phyloP scores from a whole-genome alignment of 2,888 invertebrate genomes.

The Piscicola geometra region DNA sequence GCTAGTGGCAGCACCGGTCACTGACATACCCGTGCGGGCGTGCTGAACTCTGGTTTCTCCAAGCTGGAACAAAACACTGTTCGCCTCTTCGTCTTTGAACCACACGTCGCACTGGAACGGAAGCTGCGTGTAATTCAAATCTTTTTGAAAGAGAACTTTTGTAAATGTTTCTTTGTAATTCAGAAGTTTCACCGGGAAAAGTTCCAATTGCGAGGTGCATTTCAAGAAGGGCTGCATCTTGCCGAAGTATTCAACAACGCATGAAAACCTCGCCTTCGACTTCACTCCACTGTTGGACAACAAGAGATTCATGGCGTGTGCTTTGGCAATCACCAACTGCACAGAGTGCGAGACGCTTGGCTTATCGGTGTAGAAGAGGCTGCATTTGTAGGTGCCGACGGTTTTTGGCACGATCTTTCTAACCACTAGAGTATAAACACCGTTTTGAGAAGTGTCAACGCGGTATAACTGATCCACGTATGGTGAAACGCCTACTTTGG shows the following conservation, averaged over 20 bases:
- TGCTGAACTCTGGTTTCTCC: background rate
- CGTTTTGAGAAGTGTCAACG: background rate
- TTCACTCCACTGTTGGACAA: background rate
- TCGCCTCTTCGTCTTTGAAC: background rate
- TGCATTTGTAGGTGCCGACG: slow-evolving; percentile 16
- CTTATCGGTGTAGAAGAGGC: slow-evolving; percentile 8
- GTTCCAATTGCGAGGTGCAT: background rate
- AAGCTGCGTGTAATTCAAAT: background rate
- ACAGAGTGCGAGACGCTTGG: background rate
- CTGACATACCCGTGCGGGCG: no score
- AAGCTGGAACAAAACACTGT: background rate
- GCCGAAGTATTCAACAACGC: slow-evolving; percentile 14
- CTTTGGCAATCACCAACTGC: background rate
- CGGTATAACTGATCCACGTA: slow-evolving; percentile 1
- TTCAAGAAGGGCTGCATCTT: slow-evolving; percentile 26
- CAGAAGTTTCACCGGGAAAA: background rate
- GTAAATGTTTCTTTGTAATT: background rate
- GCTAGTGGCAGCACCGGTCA: no score
- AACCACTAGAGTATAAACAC: background rate
- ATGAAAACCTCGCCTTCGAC: slow-evolving; percentile 2
- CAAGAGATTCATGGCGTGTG: background rate
- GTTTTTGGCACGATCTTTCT: background rate
- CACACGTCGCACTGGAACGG: slow-evolving; percentile 1
- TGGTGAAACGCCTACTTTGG: background rate
- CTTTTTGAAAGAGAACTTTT: background rate